Evolutionary conservation across 1,140 invertebrate genomes (phyloP).

Genomic region (Leptinotarsa defecta): DNA sequence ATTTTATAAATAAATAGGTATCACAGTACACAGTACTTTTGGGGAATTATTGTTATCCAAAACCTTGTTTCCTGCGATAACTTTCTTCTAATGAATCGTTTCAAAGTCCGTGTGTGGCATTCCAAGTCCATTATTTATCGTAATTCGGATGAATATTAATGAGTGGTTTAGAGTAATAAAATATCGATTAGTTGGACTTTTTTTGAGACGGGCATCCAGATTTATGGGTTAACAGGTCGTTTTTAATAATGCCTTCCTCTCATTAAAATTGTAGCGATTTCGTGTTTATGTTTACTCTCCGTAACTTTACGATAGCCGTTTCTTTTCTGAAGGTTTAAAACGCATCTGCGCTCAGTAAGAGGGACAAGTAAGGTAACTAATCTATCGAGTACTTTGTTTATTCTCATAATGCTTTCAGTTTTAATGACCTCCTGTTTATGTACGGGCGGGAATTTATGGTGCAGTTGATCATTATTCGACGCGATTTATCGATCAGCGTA

Average conservation of each 20-base stretch:
- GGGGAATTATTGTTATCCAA: no score
- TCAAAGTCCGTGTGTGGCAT: not conserved
- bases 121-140: not conserved
- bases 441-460: no score
- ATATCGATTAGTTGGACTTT: not conserved
- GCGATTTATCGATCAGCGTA: no score
- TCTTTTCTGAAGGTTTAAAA: not conserved
- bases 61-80: no score
- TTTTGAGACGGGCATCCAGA: not conserved
- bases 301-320: no score
- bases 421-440: no score
- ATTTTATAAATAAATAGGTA: no score
- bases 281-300: not conserved
- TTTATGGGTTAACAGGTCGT: constrained; percentile 2
- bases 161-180: not conserved
- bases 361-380: not conserved
- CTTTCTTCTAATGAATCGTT: not conserved
- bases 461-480: no score
- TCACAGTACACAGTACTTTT: no score
- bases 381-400: no score
- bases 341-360: not conserved
- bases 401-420: no score
- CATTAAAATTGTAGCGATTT: constrained; percentile 6
- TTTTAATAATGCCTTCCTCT: not conserved
- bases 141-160: not conserved